These are phyloP conservation scores for Trichonephila inaurata DNA, from an alignment of 1,140 invertebrate genomes.

Conservation along the genomic window DNA sequence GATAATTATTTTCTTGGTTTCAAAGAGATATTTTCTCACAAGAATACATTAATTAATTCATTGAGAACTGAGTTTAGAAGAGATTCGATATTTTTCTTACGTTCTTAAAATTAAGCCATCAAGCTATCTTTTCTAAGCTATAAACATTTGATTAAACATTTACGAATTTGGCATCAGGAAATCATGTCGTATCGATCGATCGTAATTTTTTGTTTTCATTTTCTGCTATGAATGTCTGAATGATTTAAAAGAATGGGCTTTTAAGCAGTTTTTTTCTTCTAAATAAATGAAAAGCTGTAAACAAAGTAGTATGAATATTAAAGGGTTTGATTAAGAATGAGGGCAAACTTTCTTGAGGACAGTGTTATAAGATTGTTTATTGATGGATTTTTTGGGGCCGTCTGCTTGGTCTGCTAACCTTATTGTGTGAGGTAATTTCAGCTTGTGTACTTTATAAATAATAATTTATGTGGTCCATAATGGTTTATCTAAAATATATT, in stretches of 20 bases:
- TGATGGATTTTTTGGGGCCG: not conserved
- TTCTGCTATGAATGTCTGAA: conserved; percentile 47
- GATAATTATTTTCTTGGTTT: too few relatives aligned
- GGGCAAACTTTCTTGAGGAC: not conserved
- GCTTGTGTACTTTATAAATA: not conserved
- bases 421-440: conserved; percentile 40
- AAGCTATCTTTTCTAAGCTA: too few relatives aligned
- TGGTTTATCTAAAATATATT: too few relatives aligned
- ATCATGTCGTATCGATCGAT: conserved; percentile 33
- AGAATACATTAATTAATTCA: too few relatives aligned
- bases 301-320: not conserved
- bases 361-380: not conserved
- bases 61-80: too few relatives aligned
- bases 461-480: not conserved
- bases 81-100: too few relatives aligned
- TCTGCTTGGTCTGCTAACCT: conserved; percentile 42
- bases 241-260: not conserved
- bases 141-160: not conserved
- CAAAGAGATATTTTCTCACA: too few relatives aligned
- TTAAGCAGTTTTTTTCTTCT: conserved; percentile 28
- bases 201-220: conserved; percentile 56
- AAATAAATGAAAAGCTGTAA: not conserved
- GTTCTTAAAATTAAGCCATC: not conserved
- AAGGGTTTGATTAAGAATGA: conserved; percentile 6
- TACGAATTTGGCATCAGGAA: conserved; percentile 13